Conservation (phyloP, 1,140 invertebrate species). For the Rhyacophila brunnea region DNA sequence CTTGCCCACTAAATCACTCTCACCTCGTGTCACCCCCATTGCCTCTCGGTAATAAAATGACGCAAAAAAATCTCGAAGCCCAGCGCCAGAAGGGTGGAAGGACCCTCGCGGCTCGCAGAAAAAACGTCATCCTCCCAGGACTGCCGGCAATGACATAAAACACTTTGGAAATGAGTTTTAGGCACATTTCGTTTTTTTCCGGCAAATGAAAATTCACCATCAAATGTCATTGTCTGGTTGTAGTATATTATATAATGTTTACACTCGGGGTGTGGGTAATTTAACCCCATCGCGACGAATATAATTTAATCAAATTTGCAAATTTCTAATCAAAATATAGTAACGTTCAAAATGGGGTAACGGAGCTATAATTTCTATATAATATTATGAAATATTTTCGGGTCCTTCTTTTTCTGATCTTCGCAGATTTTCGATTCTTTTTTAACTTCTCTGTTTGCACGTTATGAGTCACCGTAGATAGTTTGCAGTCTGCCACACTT, state of each 20-base stretch:
- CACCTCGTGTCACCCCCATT: constrained; percentile 7
- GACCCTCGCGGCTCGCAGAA: not conserved
- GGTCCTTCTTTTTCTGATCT: no score
- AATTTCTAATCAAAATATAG: no score
- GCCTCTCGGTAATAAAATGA: constrained; percentile 20
- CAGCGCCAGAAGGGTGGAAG: not conserved
- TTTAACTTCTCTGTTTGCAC: no score
- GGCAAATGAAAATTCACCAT: not conserved
- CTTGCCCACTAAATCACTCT: constrained; percentile 24
- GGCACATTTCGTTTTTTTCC: not conserved
- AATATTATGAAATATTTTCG: no score
- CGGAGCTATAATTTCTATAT: no score
- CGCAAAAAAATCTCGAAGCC: constrained; percentile 12
- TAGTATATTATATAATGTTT: constrained; percentile 3
- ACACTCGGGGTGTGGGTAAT: not conserved
- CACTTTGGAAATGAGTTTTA: not conserved
- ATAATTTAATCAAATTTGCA: no score
- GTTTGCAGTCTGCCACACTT: no score
- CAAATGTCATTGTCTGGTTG: constrained; percentile 2
- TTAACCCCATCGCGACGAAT: no score
- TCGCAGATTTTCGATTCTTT: no score
- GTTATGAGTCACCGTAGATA: no score
- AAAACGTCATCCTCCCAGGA: not conserved
- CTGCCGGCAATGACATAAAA: not conserved
- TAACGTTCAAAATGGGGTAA: no score